Evolutionary conservation across 2,888 invertebrate species (phyloP).

Genomic region (Diogma glabrata): DNA sequence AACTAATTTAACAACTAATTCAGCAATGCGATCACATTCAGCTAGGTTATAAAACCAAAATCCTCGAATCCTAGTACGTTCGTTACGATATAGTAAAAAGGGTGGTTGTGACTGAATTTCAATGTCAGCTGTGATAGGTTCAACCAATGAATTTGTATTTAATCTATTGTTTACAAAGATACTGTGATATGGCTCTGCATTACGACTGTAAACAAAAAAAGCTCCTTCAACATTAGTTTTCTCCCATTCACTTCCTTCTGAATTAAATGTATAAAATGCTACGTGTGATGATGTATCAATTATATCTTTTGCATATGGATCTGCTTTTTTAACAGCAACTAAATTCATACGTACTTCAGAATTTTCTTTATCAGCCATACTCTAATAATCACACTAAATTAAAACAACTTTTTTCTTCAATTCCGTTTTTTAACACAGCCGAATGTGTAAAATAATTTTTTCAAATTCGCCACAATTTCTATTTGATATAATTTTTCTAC

Average conservation of each 20-base stretch:
- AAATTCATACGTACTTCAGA: constrained; percentile 83
- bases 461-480: neutral
- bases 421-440: too few species aligned
- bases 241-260: constrained; percentile 80
- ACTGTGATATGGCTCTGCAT: constrained; percentile 82
- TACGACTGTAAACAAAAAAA: constrained; percentile 84
- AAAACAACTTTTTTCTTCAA: too few species aligned
- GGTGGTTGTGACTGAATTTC: constrained; percentile 89
- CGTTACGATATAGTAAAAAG: constrained; percentile 79
- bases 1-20: constrained; percentile 58
- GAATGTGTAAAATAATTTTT: constrained; percentile 1
- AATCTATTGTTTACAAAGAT: constrained; percentile 90
- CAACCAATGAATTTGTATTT: constrained; percentile 83
- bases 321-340: constrained; percentile 82
- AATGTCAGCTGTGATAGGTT: constrained; percentile 79
- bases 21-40: constrained; percentile 74
- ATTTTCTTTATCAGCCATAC: constrained; percentile 50
- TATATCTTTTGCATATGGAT: constrained; percentile 88
- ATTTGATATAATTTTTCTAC: too few species aligned
- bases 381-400: neutral
- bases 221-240: constrained; percentile 90
- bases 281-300: constrained; percentile 88
- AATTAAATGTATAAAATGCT: constrained; percentile 75
- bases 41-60: constrained; percentile 93
- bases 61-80: constrained; percentile 75